Percentiles rank a stretch among this genome's conserved stretches.
phyloP scores from a whole-genome alignment of 2,797 vertebrate genomes.

The Percopsis omiscomaycus region DNA sequence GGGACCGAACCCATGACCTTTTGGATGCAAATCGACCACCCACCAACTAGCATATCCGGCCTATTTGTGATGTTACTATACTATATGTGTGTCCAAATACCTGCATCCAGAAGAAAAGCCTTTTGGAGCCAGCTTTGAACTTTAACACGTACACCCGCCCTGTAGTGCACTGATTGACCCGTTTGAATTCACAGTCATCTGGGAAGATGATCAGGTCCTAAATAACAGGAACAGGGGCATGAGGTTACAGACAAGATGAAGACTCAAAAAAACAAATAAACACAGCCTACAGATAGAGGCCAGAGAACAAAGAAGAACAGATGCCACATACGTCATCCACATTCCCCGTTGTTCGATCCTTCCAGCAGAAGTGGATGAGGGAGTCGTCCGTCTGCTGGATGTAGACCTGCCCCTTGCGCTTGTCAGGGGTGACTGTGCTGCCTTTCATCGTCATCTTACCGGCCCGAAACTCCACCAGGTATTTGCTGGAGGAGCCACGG shows the following conservation, averaged over 20 bases:
- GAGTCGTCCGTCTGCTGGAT: constrained; percentile 97
- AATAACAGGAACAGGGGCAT: neutral
- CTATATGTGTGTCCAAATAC: constrained; percentile 62
- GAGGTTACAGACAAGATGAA: neutral
- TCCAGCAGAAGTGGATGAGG: constrained; percentile 98
- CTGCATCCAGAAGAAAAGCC: constrained; percentile 99
- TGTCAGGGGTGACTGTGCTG: constrained; percentile 94
- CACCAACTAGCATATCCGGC: too few relatives aligned
- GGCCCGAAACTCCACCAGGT: constrained; percentile 94
- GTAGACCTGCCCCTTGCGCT: constrained; percentile 94
- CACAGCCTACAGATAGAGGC: constrained; percentile 14
- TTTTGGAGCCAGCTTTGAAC: constrained; percentile 95
- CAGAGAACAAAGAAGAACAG: neutral
- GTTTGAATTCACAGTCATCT: constrained; percentile 97
- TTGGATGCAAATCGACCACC: too few relatives aligned
- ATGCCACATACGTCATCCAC: constrained; percentile 89
- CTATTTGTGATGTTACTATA: neutral
- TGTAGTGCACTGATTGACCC: constrained; percentile 92
- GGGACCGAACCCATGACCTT: too few relatives aligned
- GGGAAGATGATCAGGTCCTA: constrained; percentile 98
- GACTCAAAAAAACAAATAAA: neutral
- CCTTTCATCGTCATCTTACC: constrained; percentile 96
- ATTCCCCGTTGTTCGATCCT: constrained; percentile 90
- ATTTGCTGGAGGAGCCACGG: constrained; percentile 93
- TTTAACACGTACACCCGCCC: constrained; percentile 96